Conservation (phyloP, 2,888 invertebrate genomes). For the Steromphala cineraria region DNA sequence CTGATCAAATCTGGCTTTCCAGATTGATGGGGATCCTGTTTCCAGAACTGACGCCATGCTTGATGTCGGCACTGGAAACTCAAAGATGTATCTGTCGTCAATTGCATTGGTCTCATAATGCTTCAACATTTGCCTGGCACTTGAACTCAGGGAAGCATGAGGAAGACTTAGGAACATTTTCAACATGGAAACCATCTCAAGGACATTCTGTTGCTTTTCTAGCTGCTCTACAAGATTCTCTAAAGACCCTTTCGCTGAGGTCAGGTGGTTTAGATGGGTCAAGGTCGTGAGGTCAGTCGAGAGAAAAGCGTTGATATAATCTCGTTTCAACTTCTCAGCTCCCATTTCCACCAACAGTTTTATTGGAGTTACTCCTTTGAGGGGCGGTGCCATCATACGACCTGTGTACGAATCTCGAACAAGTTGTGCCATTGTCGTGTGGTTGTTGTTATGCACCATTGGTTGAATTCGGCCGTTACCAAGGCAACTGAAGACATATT, state of each 20-base stretch:
- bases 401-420: slow-evolving; percentile 63
- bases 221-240: slow-evolving; percentile 47
- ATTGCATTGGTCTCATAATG: slow-evolving; percentile 48
- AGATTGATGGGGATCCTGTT: slow-evolving; percentile 44
- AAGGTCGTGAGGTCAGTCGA: slow-evolving; percentile 56
- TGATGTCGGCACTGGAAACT: slow-evolving; percentile 48
- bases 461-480: slow-evolving; percentile 60
- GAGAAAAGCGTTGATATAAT: slow-evolving; percentile 59
- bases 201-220: slow-evolving; percentile 56
- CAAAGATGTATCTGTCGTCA: slow-evolving; percentile 43
- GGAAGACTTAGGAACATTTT: slow-evolving; percentile 57
- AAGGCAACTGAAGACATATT: slow-evolving; percentile 50
- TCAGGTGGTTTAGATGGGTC: slow-evolving; percentile 46
- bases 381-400: slow-evolving; percentile 50
- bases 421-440: slow-evolving; percentile 62
- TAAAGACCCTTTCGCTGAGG: slow-evolving; percentile 33
- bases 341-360: slow-evolving; percentile 67
- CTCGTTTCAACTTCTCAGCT: slow-evolving; percentile 61
- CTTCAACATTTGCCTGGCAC: slow-evolving; percentile 54
- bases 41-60: slow-evolving; percentile 44
- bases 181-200: slow-evolving; percentile 62
- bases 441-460: slow-evolving; percentile 63
- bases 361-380: slow-evolving; percentile 56
- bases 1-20: slow-evolving; percentile 46
- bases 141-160: slow-evolving; percentile 41